Base-by-base conservation (phyloP, 2,113 vertebrate species). In the Carassius auratus region DNA sequence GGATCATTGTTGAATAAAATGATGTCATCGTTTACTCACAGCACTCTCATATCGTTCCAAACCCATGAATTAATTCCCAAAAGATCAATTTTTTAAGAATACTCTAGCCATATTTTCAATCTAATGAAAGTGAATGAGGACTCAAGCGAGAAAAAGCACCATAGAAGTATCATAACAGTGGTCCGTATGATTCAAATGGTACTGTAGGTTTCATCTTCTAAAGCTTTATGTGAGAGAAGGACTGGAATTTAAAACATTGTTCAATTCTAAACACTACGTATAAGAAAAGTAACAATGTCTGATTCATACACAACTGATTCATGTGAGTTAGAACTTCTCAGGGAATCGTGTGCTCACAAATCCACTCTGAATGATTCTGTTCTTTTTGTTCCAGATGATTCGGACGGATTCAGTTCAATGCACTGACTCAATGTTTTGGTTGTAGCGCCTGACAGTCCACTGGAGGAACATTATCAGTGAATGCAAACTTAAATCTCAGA, bases 401-500 rank as follows among this genome's bases (percentile, higher is more conserved):
- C 30, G 2, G 30, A 30, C 30, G 2, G 30, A 30, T 30, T 30
- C 30, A 45, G 9, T 14, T 74, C 38, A 14, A 42, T 21, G n/a
- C 71, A 23, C 38, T 45, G 19, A 48, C 71, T 74, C n/a, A 48
- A 42, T 73, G 68, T 21, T n/a, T 36, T 19, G 36, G 9, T 45
- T 38, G 5, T 13, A 73, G 36, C 4, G 10, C 36, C 5, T 45
- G n/a, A 73, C 69, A 45, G 36, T 38, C 19, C 69, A 42, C 69
- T 42, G 38, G 69, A 73, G 69, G 19, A 45, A 73, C 69, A 45
- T 73, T n/a, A 42, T 73, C 69, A 45, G 19, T 73, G 69, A 73
- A 45, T 23, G 19, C 19, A 17, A 38, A 69, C 38, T 45, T 75
- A 8, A 23, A 74, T 74, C 48, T 74, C 42, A 75, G 42, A 50